phyloP scores from a whole-genome alignment of 30 jellyfish, hydroid and myxozoan genomes.

The Cassiopea xamachana region DNA sequence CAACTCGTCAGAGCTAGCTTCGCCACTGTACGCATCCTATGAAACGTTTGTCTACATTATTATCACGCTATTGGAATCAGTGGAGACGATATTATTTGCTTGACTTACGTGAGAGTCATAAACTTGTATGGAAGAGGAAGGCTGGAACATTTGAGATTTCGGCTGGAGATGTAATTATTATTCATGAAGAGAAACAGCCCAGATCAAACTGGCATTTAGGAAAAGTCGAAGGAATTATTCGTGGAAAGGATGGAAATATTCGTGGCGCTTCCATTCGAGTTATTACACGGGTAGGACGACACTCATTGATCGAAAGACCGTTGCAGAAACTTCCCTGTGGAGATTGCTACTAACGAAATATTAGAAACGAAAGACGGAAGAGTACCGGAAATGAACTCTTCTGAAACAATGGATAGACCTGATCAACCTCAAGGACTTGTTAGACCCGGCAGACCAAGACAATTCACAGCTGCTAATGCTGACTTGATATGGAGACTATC shows the following conservation, averaged over 20 bases:
- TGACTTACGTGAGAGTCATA: neutral
- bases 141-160: neutral
- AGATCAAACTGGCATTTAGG: conserved; percentile 24
- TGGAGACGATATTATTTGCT: neutral
- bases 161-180: conserved; percentile 29
- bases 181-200: no score
- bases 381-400: no score
- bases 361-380: neutral
- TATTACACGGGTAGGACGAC: neutral
- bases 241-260: conserved; percentile 27
- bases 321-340: neutral
- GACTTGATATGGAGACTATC: no score
- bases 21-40: neutral
- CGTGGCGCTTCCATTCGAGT: no score
- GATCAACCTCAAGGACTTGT: neutral
- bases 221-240: neutral
- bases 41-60: conserved; percentile 4
- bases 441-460: no score
- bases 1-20: no score
- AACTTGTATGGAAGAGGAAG: neutral
- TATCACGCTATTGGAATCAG: conserved; percentile 3
- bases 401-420: no score
- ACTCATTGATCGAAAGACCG: neutral
- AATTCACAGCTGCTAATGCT: no score
- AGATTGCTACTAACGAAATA: no score